phyloP scores from a whole-genome alignment of 2,888 invertebrate species.

The Cataglyphis cursor region DNA sequence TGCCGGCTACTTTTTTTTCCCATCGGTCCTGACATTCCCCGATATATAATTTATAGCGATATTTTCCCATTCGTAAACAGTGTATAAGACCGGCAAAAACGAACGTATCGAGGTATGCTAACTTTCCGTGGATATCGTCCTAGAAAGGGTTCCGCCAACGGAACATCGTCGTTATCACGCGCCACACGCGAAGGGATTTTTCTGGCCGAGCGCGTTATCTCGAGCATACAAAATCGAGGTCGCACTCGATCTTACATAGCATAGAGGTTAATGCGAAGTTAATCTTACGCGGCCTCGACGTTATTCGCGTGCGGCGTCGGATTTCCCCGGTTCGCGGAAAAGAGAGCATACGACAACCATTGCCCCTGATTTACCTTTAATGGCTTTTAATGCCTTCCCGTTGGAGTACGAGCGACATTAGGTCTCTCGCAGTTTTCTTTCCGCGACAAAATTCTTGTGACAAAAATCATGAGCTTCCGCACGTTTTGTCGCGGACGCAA shows the following conservation, averaged over 20 bases:
- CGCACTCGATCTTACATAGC: conserved; percentile 37
- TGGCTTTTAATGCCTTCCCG: conserved; percentile 67
- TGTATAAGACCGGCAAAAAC: conserved; percentile 23
- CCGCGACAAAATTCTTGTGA: not conserved
- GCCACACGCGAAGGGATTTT: conserved; percentile 27
- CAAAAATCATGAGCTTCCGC: conserved; percentile 50
- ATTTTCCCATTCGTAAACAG: conserved; percentile 40
- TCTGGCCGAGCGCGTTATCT: conserved; percentile 10
- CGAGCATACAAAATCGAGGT: conserved; percentile 7
- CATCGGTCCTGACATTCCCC: not conserved
- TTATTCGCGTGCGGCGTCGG: not conserved
- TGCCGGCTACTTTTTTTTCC: conserved; percentile 41
- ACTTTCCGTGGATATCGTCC: conserved; percentile 22
- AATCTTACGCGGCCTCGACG: conserved; percentile 34
- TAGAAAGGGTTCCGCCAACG: not conserved
- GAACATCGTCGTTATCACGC: conserved; percentile 36
- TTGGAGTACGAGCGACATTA: conserved; percentile 37
- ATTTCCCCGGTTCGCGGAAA: conserved; percentile 45
- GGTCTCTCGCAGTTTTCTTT: conserved; percentile 32
- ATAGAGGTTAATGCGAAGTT: conserved; percentile 47
- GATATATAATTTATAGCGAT: conserved; percentile 50
- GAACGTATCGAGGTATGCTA: conserved; percentile 33
- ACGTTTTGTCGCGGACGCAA: not conserved
- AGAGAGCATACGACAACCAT: conserved; percentile 52
- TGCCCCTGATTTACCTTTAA: conserved; percentile 70